Evolutionary conservation across 64 coral and sea anemone species (phyloP), one percentile per base, ranked within the genome.

Genomic region (Platygyra sinensis): DNA sequence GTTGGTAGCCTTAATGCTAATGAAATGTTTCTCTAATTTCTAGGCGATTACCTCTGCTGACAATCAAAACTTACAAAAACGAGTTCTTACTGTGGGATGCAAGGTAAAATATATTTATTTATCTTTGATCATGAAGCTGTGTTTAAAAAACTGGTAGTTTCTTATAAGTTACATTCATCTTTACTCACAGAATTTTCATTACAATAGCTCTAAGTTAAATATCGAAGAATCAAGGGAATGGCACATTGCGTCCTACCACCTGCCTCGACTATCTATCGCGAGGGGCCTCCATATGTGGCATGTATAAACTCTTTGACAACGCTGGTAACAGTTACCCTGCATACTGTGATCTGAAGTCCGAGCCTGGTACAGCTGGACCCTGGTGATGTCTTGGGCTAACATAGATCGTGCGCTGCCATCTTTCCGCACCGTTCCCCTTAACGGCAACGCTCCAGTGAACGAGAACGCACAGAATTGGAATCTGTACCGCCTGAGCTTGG

Each of bases 351-450:
- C n/a, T n/a, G 86, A 94, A 74, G 24, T 79, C 78, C 13, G 92
- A 94, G 60, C 52, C 67, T 0, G 87, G 87, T 24, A 89, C 75
- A 57, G 86, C 86, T 94, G 87, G 87, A 92, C 91, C 0, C 55
- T 92, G 39, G 52, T 92, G 3, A 75, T 64, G 54, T 91, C 89
- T 15, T 83, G 79, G 79, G 55, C n/a, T 13, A 83, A 32, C 12
- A n/a, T 33, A 38, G 64, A 91, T 46, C 60, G 52, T 30, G 16
- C 12, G 19, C 33, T 85, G 11, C 12, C 24, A 0, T 16, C 49
- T 1, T 91, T 91, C 33, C 24, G 18, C 5, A 84, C 15, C 2
- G 31, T 27, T 33, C 67, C 74, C 20, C 85, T 75, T 15, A 59
- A 52, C 19, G 50, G 20, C 22, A 61, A 91, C 69, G 71, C 89